A percentile compares a stretch with the other conserved stretches of the same genome.
phyloP scores from a whole-genome alignment of 2,113 vertebrate genomes.

The Thalassarche chlororhynchos region DNA sequence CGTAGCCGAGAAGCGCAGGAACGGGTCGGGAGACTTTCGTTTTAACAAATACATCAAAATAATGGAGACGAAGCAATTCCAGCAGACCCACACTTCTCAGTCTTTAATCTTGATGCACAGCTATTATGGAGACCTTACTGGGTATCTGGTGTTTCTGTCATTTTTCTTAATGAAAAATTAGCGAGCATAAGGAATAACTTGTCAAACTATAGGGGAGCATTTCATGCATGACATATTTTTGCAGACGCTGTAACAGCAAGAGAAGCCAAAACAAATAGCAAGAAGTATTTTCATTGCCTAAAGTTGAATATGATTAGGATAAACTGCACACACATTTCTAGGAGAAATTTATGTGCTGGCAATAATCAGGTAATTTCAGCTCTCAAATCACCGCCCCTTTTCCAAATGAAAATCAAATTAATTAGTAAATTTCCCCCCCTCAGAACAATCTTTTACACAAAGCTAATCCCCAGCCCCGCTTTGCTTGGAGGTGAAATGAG shows the following conservation, averaged over 20 bases:
- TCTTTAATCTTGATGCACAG: not conserved
- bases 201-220: conserved; percentile 33
- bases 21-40: not conserved
- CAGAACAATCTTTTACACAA: not conserved
- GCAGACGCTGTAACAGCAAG: conserved; percentile 51
- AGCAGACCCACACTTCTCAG: not conserved
- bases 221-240: conserved; percentile 4
- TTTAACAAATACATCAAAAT: not conserved
- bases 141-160: not conserved
- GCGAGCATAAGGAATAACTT: conserved; percentile 28
- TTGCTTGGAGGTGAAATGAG: not conserved
- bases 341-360: conserved; percentile 24
- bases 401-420: not conserved
- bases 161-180: conserved; percentile 70
- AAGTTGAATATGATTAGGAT: conserved; percentile 23
- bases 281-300: conserved; percentile 28
- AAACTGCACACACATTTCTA: conserved; percentile 36
- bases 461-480: not conserved
- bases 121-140: not conserved
- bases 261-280: conserved; percentile 38
- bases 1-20: not conserved
- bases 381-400: not conserved
- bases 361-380: not conserved
- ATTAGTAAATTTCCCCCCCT: not conserved
- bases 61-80: not conserved